phyloP scores from a whole-genome alignment of 2,113 vertebrate genomes.

The Seriola dumerili region DNA sequence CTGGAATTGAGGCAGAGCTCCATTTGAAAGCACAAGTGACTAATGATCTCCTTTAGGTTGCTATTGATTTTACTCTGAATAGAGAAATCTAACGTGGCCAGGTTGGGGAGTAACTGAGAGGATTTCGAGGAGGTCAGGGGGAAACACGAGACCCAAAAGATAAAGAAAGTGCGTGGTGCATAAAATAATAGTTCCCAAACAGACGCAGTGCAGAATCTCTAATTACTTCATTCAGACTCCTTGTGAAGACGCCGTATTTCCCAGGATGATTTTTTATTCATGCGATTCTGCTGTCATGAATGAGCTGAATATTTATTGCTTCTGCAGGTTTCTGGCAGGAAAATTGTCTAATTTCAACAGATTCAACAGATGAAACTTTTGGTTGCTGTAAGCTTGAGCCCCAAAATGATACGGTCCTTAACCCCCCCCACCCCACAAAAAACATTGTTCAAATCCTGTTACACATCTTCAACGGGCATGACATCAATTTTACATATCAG shows the following conservation, averaged over 20 bases:
- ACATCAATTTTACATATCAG: slow-evolving; percentile 7
- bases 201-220: slow-evolving; percentile 19
- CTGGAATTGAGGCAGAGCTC: slow-evolving; percentile 57
- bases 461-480: slow-evolving; percentile 1
- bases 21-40: slow-evolving; percentile 63
- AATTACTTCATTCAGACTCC: slow-evolving; percentile 52
- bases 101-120: slow-evolving; percentile 31
- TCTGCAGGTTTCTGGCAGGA: slow-evolving; percentile 38
- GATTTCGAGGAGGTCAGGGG: slow-evolving; percentile 32
- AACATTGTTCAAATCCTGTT: not conserved
- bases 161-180: slow-evolving; percentile 15
- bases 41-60: slow-evolving; percentile 69
- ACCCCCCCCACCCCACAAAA: not conserved
- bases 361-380: slow-evolving; percentile 7
- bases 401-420: not conserved
- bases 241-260: slow-evolving; percentile 17
- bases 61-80: slow-evolving; percentile 66
- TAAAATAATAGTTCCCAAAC: slow-evolving; percentile 37
- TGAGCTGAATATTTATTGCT: slow-evolving; percentile 35
- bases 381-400: not conserved
- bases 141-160: slow-evolving; percentile 39
- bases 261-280: slow-evolving; percentile 43
- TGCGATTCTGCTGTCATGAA: slow-evolving; percentile 22
- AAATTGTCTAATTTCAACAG: slow-evolving; percentile 30
- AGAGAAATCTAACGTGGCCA: slow-evolving; percentile 52